phyloP scores from a whole-genome alignment of 2,797 vertebrate species.

The Hippopotamyrus pictus region DNA sequence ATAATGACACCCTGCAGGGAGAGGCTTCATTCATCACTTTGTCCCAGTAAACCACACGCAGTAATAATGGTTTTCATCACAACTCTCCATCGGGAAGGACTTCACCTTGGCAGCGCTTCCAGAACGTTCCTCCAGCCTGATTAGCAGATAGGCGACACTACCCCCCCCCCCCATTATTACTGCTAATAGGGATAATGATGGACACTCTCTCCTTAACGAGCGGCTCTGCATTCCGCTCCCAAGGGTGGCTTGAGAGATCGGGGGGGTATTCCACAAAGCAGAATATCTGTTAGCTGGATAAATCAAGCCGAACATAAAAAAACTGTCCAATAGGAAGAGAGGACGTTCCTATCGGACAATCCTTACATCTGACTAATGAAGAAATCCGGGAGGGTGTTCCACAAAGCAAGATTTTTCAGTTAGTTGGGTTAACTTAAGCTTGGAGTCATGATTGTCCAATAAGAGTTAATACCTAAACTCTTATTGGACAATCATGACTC shows the following conservation, averaged over 20 bases:
- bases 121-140: neutral
- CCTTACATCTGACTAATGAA: neutral
- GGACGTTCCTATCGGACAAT: neutral
- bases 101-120: neutral
- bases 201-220: neutral
- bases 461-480: neutral
- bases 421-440: neutral
- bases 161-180: neutral
- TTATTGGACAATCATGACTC: neutral
- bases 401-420: neutral
- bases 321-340: neutral
- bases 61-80: slow-evolving; percentile 22
- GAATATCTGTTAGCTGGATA: neutral
- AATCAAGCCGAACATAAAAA: neutral
- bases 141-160: neutral
- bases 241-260: neutral
- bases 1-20: neutral
- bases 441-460: neutral
- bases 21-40: neutral
- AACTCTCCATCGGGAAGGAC: neutral
- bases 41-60: neutral
- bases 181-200: neutral
- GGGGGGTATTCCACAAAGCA: neutral
- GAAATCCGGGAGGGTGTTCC: neutral
- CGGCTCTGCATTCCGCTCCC: neutral